These are phyloP conservation scores for Eristalis arbustorum DNA, from an alignment of 2,888 invertebrate genomes.

Conservation along the genomic window DNA sequence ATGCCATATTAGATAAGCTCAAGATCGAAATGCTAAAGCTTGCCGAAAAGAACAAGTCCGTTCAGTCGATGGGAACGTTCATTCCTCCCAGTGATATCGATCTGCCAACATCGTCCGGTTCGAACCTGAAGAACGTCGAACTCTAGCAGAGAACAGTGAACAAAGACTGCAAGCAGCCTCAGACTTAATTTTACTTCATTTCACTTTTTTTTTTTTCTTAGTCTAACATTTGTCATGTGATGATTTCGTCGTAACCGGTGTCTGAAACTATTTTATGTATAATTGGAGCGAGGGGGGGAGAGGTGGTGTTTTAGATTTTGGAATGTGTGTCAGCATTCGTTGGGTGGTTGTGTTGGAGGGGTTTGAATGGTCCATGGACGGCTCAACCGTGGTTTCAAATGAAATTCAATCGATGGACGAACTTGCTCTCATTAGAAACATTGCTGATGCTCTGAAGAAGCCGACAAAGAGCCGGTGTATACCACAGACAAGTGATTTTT, in stretches of 20 bases:
- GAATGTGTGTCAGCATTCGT: too few relatives aligned
- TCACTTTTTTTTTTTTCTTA: too few relatives aligned
- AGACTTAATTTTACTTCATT: conserved; percentile 35
- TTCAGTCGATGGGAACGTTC: conserved; percentile 85
- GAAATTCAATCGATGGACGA: too few relatives aligned
- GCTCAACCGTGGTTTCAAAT: too few relatives aligned
- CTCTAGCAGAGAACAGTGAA: conserved; percentile 80
- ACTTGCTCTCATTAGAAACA: too few relatives aligned
- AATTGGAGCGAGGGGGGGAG: not conserved
- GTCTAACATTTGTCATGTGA: not conserved
- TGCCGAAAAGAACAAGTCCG: conserved; percentile 83
- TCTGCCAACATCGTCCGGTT: conserved; percentile 86
- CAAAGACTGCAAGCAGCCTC: conserved; percentile 48
- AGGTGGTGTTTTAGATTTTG: not conserved
- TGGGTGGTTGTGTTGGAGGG: too few relatives aligned
- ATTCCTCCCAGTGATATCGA: conserved; percentile 83
- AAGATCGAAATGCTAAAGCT: conserved; percentile 90
- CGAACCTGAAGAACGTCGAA: conserved; percentile 90
- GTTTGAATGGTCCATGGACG: too few relatives aligned
- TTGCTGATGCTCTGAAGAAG: too few relatives aligned
- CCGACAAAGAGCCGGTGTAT: too few relatives aligned
- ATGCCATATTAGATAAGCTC: conserved; percentile 93
- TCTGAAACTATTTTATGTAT: not conserved
- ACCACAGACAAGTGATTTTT: too few relatives aligned
- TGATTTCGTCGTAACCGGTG: not conserved